These are phyloP conservation scores for Cheilosia urbana DNA, from an alignment of 2,888 invertebrate species.

Conservation along the genomic window DNA sequence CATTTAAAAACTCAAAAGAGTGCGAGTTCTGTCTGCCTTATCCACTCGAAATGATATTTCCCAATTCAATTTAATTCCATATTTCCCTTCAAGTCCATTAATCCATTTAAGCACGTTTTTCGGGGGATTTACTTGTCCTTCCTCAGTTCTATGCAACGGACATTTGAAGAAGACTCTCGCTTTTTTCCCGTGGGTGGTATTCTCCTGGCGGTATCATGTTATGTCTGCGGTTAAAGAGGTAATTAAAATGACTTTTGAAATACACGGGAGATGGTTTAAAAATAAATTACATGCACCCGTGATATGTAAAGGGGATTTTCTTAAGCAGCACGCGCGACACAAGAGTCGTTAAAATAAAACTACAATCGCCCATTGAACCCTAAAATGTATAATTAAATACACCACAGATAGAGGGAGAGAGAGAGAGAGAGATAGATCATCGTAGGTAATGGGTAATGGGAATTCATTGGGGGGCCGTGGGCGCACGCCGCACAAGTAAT, in stretches of 20 bases:
- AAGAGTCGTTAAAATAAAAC: conserved; percentile 9
- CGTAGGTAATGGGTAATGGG: background rate
- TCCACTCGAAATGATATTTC: conserved; percentile 39
- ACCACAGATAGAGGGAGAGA: background rate
- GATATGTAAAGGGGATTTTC: background rate
- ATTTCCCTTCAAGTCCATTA: conserved; percentile 33
- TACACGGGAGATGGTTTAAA: conserved; percentile 12
- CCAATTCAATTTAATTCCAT: conserved; percentile 44
- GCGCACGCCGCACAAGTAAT: conserved; percentile 10
- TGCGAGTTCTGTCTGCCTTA: background rate
- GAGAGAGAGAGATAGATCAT: background rate
- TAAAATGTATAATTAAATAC: conserved; percentile 24
- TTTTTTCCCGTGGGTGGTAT: conserved; percentile 41
- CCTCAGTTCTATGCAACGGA: background rate
- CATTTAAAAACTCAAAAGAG: background rate
- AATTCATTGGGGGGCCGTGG: conserved; percentile 16
- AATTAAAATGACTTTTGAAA: conserved; percentile 30
- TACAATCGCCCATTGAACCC: conserved; percentile 11
- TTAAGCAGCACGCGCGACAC: conserved; percentile 5
- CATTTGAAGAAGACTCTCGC: conserved; percentile 4
- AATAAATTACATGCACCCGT: background rate
- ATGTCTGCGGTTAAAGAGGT: conserved; percentile 5
- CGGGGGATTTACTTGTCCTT: conserved; percentile 20
- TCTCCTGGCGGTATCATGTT: conserved; percentile 4
- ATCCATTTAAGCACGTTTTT: conserved; percentile 35